Evolutionary conservation across 2,888 invertebrate genomes (phyloP).

Genomic region (Pediacus dermestoides): DNA sequence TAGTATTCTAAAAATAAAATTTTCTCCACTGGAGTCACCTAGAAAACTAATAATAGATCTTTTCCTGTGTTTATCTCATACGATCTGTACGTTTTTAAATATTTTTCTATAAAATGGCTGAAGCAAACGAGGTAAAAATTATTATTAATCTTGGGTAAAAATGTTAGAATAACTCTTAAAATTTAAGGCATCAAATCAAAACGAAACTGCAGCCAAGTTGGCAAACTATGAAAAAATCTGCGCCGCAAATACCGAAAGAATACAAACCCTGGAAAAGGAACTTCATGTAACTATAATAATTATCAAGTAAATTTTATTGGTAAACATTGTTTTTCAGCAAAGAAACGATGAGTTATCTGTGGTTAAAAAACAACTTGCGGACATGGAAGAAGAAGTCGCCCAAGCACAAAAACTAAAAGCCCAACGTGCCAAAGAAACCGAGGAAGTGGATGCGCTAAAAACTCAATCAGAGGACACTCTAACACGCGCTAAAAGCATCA

Average conservation of each 20-base stretch:
- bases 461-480: constrained; percentile 54
- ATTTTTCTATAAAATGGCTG: constrained; percentile 20
- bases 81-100: constrained; percentile 14
- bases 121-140: constrained; percentile 17
- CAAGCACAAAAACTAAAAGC: constrained; percentile 39
- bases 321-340: constrained; percentile 28
- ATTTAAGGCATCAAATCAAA: constrained; percentile 10
- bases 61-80: constrained; percentile 18
- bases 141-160: constrained; percentile 7
- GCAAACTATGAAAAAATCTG: neutral
- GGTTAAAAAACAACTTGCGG: constrained; percentile 30
- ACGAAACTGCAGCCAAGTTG: constrained; percentile 7
- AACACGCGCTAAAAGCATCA: constrained; percentile 65
- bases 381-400: constrained; percentile 41
- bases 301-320: neutral
- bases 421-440: constrained; percentile 38
- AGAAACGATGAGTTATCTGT: constrained; percentile 31
- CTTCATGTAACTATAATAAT: neutral
- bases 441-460: constrained; percentile 45
- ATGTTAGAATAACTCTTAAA: constrained; percentile 9
- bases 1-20: constrained; percentile 37
- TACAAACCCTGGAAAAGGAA: neutral
- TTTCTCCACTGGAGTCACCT: constrained; percentile 26
- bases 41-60: constrained; percentile 33
- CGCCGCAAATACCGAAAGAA: neutral